Conservation (phyloP, 2,888 invertebrate genomes). For the Rhagium mordax region DNA sequence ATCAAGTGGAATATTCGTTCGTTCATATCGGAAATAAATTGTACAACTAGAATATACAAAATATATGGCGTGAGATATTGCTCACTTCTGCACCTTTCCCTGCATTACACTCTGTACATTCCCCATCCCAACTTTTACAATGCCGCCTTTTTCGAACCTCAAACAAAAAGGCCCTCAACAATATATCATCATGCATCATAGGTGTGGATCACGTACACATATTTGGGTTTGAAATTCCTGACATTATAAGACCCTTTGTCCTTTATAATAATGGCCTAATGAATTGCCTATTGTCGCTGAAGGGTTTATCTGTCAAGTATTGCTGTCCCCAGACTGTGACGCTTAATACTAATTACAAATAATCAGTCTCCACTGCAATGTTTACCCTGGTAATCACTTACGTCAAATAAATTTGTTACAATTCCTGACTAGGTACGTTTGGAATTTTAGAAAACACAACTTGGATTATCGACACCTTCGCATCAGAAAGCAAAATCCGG, state of each 20-base stretch:
- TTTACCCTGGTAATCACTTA: too few relatives aligned
- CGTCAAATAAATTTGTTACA: too few relatives aligned
- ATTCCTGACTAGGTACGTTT: too few relatives aligned
- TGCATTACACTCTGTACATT: background rate
- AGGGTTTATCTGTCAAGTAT: constrained; percentile 20
- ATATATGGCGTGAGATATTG: too few relatives aligned
- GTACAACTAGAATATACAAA: too few relatives aligned
- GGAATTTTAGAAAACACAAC: too few relatives aligned
- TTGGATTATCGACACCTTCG: too few relatives aligned
- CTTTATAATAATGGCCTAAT: constrained; percentile 30
- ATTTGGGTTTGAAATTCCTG: constrained; percentile 29
- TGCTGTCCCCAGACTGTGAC: background rate
- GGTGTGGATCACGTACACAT: constrained; percentile 29
- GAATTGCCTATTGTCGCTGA: constrained; percentile 30
- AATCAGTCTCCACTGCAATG: background rate
- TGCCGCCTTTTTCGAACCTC: background rate
- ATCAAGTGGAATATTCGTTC: too few relatives aligned
- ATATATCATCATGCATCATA: constrained; percentile 25
- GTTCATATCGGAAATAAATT: too few relatives aligned
- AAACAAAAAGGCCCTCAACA: background rate
- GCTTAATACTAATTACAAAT: constrained; percentile 32
- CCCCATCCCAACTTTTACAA: background rate
- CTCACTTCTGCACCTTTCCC: too few relatives aligned
- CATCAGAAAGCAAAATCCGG: too few relatives aligned
- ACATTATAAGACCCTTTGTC: constrained; percentile 33